phyloP scores from a whole-genome alignment of 2,113 vertebrate genomes.

The Podiceps cristatus region DNA sequence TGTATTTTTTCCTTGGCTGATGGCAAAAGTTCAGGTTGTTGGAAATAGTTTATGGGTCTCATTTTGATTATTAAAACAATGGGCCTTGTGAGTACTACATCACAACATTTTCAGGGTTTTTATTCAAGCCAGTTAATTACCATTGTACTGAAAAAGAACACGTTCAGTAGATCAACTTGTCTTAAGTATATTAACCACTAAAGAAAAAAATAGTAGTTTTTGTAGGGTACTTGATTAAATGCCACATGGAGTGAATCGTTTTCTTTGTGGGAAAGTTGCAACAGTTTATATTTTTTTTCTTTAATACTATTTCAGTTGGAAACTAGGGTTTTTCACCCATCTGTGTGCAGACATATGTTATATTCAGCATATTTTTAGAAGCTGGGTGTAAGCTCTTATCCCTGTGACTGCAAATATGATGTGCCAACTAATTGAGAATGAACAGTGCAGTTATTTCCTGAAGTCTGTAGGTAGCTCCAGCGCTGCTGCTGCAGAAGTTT shows the following conservation, averaged over 20 bases:
- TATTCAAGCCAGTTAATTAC: not conserved
- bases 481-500: not conserved
- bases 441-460: not conserved
- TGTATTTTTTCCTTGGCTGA: not conserved
- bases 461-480: not conserved
- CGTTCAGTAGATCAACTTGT: not conserved
- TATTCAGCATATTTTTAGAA: slow-evolving; percentile 2
- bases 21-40: not conserved
- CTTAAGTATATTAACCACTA: not conserved
- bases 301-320: not conserved
- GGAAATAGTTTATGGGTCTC: not conserved
- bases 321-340: not conserved
- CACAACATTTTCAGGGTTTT: not conserved
- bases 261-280: not conserved
- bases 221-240: not conserved
- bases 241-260: not conserved
- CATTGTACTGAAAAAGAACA: not conserved
- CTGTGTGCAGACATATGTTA: not conserved
- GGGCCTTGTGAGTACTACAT: not conserved
- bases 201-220: not conserved
- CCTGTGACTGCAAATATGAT: not conserved
- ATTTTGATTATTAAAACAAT: not conserved
- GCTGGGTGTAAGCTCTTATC: not conserved
- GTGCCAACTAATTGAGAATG: not conserved
- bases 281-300: not conserved